phyloP scores from a whole-genome alignment of 2,113 vertebrate species.

The Tychaedon coryphoeus region DNA sequence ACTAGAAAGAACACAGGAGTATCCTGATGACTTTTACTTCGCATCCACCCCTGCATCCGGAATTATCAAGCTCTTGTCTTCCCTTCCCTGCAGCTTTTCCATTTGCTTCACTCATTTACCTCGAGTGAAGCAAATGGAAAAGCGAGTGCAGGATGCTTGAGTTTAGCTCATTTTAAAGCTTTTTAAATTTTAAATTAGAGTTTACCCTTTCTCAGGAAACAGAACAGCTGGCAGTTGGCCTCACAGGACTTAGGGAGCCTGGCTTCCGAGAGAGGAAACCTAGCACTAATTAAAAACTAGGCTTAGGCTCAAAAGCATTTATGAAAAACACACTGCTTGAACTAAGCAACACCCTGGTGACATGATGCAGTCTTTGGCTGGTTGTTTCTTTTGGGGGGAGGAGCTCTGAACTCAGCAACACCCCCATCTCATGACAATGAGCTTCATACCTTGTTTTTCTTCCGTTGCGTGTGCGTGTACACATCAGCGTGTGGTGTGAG shows the following conservation, averaged over 20 bases:
- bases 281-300: slow-evolving; percentile 36
- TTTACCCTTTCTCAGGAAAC: slow-evolving; percentile 41
- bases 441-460: background rate
- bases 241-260: slow-evolving; percentile 1
- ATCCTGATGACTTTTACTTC: background rate
- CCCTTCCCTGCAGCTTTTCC: background rate
- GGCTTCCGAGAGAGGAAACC: slow-evolving; percentile 25
- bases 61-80: background rate
- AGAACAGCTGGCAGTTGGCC: slow-evolving; percentile 38
- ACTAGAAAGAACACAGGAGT: background rate
- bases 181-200: slow-evolving; percentile 22
- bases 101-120: background rate
- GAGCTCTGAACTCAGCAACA: background rate
- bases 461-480: background rate
- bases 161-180: slow-evolving; percentile 22
- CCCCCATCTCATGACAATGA: background rate
- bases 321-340: background rate
- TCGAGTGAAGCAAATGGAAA: background rate
- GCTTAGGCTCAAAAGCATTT: slow-evolving; percentile 12
- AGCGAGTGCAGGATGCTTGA: background rate
- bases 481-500: background rate
- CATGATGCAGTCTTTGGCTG: background rate
- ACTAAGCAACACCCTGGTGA: background rate
- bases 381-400: background rate
- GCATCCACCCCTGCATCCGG: background rate